These are phyloP conservation scores for Acrobasis consociella DNA, from an alignment of 2,888 invertebrate genomes.

Conservation along the genomic window DNA sequence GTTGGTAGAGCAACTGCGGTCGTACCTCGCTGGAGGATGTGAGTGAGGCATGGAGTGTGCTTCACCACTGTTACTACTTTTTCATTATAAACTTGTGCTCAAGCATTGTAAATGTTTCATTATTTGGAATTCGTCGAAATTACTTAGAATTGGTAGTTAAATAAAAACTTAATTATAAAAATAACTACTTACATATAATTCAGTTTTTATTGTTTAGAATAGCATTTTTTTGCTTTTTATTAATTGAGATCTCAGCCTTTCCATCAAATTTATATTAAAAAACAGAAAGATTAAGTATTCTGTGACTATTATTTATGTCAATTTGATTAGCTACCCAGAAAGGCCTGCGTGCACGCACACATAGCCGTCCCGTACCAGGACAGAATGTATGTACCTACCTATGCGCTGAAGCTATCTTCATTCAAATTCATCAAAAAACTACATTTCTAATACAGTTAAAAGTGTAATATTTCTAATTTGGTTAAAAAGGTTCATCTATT, in stretches of 20 bases:
- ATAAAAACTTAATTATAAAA: too few relatives aligned
- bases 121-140: neutral
- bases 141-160: neutral
- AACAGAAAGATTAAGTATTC: too few relatives aligned
- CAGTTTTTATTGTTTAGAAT: slow-evolving; percentile 2
- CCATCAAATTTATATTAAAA: neutral
- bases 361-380: too few relatives aligned
- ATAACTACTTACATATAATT: neutral
- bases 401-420: too few relatives aligned
- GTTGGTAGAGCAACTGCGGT: slow-evolving; percentile 80
- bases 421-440: too few relatives aligned
- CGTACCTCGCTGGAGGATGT: slow-evolving; percentile 81
- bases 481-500: too few relatives aligned
- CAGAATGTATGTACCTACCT: too few relatives aligned
- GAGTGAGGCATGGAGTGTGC: slow-evolving; percentile 64
- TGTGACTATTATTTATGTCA: too few relatives aligned
- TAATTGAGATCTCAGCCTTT: neutral
- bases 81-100: slow-evolving; percentile 1
- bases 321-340: too few relatives aligned
- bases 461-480: too few relatives aligned
- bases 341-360: too few relatives aligned
- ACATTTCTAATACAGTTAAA: too few relatives aligned
- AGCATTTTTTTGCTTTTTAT: neutral
- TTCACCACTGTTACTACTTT: slow-evolving; percentile 27
- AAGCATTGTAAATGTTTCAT: slow-evolving; percentile 23